Evolutionary conservation across 2,113 vertebrate genomes (phyloP).

Genomic region (Oenanthe oenanthe): DNA sequence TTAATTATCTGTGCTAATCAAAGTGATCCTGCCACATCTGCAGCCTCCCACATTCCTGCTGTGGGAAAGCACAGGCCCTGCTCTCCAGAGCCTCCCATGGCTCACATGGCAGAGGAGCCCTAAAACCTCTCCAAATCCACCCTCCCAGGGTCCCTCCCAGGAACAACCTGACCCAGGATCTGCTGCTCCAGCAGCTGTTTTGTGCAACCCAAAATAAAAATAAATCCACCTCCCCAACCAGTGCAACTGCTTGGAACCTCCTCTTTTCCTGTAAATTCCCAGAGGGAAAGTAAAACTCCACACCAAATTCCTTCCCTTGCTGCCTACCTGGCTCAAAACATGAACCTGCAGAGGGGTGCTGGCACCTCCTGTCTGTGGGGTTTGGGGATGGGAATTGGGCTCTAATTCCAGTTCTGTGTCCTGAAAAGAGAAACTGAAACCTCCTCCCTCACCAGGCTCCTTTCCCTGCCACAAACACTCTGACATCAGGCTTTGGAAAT

Average conservation of each 20-base stretch:
- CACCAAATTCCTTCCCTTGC: neutral
- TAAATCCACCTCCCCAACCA: neutral
- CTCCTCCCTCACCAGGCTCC: neutral
- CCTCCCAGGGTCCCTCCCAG: accelerated
- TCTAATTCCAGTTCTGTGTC: neutral
- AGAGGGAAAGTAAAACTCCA: neutral
- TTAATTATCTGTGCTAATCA: accelerated
- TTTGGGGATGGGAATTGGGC: neutral
- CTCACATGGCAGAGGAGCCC: accelerated
- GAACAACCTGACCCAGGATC: accelerated
- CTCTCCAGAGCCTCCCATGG: accelerated
- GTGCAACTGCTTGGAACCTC: neutral
- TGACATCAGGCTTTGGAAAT: neutral
- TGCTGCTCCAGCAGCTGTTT: neutral
- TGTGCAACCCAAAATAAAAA: neutral
- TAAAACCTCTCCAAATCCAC: accelerated
- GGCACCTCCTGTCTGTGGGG: accelerated
- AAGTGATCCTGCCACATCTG: accelerated
- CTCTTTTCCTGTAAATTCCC: neutral
- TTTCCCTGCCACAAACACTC: neutral
- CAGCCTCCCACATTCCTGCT: neutral
- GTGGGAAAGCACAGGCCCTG: accelerated
- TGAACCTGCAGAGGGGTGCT: accelerated
- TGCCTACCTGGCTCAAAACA: neutral
- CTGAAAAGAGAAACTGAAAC: neutral